Evolutionary conservation across 2,797 vertebrate genomes (phyloP).

Genomic region (Diplodus puntazzo): DNA sequence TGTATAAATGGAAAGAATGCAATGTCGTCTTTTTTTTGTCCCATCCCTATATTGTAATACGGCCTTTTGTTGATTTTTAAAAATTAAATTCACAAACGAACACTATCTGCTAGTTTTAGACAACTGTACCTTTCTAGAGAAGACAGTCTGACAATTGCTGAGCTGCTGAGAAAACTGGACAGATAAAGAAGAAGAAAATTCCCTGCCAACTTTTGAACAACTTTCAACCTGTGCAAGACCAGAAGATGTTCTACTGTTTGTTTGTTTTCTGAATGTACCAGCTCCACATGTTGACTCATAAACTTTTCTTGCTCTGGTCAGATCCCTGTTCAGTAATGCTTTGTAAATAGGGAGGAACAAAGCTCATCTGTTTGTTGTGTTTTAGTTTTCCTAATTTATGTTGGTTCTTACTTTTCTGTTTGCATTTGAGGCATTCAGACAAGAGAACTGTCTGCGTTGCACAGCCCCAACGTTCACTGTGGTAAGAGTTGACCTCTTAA

Average conservation of each 20-base stretch:
- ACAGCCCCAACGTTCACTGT: conserved; percentile 31
- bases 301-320: conserved; percentile 21
- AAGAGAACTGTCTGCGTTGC: not conserved
- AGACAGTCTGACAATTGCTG: not conserved
- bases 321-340: conserved; percentile 44
- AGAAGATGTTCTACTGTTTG: conserved; percentile 4
- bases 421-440: not conserved
- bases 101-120: not conserved
- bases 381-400: conserved; percentile 53
- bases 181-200: conserved; percentile 5
- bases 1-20: conserved; percentile 22
- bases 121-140: not conserved
- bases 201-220: not conserved
- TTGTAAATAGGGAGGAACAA: conserved; percentile 70
- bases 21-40: conserved; percentile 6
- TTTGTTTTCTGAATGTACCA: conserved; percentile 57
- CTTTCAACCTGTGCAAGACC: not conserved
- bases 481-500: conserved; percentile 63
- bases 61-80: conserved; percentile 19
- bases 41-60: conserved; percentile 7
- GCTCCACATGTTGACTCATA: conserved; percentile 16
- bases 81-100: not conserved
- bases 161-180: conserved; percentile 25
- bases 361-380: conserved; percentile 42
- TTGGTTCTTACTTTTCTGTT: conserved; percentile 12